phyloP scores from a whole-genome alignment of 2,113 vertebrate genomes.

The Vulpes lagopus region DNA sequence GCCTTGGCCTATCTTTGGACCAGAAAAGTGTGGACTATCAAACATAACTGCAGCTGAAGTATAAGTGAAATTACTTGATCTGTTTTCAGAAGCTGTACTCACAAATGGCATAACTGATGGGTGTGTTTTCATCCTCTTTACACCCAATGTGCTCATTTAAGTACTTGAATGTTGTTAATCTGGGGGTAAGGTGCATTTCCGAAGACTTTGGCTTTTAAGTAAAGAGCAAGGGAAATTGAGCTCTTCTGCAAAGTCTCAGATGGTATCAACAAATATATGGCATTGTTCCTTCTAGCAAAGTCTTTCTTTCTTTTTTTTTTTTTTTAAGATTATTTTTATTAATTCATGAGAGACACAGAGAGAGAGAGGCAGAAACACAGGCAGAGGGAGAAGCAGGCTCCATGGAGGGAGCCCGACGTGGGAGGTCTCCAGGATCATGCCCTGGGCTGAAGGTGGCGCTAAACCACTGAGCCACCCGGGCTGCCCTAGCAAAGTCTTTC shows the following conservation, averaged over 20 bases:
- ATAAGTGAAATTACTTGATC: neutral
- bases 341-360: too few relatives aligned
- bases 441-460: too few relatives aligned
- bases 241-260: neutral
- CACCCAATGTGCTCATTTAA: neutral
- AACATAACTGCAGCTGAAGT: neutral
- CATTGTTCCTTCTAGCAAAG: neutral
- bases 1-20: neutral
- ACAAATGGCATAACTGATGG: neutral
- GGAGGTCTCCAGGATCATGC: too few relatives aligned
- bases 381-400: too few relatives aligned
- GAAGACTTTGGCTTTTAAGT: conserved; percentile 48
- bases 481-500: neutral
- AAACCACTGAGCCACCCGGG: too few relatives aligned
- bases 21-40: neutral
- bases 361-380: too few relatives aligned
- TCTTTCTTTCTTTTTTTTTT: too few relatives aligned
- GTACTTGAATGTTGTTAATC: conserved; percentile 24
- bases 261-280: neutral
- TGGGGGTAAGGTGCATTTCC: conserved; percentile 17
- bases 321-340: too few relatives aligned
- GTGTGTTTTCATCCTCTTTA: conserved; percentile 38
- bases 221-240: conserved; percentile 36
- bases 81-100: neutral
- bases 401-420: too few relatives aligned